These are phyloP conservation scores for Therioaphis trifolii DNA, from an alignment of 2,888 invertebrate genomes.

Conservation along the genomic window DNA sequence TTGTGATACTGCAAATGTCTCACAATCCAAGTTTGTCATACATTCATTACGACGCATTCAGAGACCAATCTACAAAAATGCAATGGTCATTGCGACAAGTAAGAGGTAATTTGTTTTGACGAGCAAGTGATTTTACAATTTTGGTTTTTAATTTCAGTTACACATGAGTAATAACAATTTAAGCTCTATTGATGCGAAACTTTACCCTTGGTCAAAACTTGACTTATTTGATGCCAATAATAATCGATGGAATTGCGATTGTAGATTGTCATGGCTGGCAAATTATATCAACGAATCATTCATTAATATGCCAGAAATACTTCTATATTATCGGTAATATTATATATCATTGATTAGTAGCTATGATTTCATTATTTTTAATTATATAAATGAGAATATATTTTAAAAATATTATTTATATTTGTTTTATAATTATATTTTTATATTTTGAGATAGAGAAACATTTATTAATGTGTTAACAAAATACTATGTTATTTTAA, in stretches of 20 bases:
- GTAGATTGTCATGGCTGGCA: slow-evolving; percentile 73
- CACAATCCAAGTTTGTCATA: slow-evolving; percentile 43
- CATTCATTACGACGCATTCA: slow-evolving; percentile 58
- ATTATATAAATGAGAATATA: neutral
- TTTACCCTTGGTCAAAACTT: slow-evolving; percentile 63
- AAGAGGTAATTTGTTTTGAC: neutral
- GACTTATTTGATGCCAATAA: slow-evolving; percentile 72
- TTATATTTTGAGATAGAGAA: no score
- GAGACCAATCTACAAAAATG: neutral
- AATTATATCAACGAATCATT: slow-evolving; percentile 51
- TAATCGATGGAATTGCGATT: slow-evolving; percentile 76
- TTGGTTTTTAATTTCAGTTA: slow-evolving; percentile 39
- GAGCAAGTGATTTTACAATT: neutral
- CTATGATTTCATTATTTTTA: neutral
- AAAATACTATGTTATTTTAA: no score
- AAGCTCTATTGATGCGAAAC: slow-evolving; percentile 37
- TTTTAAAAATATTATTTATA: neutral
- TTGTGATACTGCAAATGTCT: slow-evolving; percentile 42
- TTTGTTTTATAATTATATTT: no score
- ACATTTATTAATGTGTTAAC: no score
- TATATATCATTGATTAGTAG: no score
- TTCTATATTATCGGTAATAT: slow-evolving; percentile 42
- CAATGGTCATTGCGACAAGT: slow-evolving; percentile 40
- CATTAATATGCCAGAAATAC: slow-evolving; percentile 18
- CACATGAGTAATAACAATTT: slow-evolving; percentile 54